Evolutionary conservation across 2,888 invertebrate species (phyloP), one percentile per base, ranked within the genome.

Genomic region (Aporophyla nigra): DNA sequence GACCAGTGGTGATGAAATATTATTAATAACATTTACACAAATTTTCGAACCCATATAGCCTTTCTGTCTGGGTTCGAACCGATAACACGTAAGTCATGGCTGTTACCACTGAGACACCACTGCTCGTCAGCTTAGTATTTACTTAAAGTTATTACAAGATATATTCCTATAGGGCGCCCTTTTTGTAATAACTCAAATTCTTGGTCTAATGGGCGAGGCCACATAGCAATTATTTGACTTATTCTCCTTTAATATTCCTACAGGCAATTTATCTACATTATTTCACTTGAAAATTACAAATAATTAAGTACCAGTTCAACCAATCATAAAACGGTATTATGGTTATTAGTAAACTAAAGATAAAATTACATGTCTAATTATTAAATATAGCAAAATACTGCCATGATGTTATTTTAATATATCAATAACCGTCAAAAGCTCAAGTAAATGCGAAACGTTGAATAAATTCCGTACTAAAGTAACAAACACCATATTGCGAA

Each of bases 161-260:
- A 54, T 51, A 9, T n/a, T 14, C 21, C 40, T 24, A 43, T 56
- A 70, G 24, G 24, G 27, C 43, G 53, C 12, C 49, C 14, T 58
- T 68, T 65, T 66, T 46, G n/a, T 56, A 67, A 77, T 67, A 78
- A 67, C n/a, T 65, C 40, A 78, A 49, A 53, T 83, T 51, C 27
- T 51, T 59, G 19, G n/a, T 40, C 54, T 74, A 80, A 51, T 80
- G 63, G 71, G 53, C 54, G 58, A 72, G 82, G 78, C 74, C 76
- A 76, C 71, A 78, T 71, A 72, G 71, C 76, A 87, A 80, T 87
- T 69, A 86, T 83, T 86, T 80, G 72, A 71, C 54, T 72, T 70
- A 82, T 74, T 70, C 74, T 33, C 66, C 58, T 80, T 58, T 75
- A 77, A 84, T 80, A 84, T 84, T 71, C 72, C 76, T 78, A 65